Evolutionary conservation across 2,113 vertebrate genomes (phyloP).

Genomic region (Mormoops blainvillei): DNA sequence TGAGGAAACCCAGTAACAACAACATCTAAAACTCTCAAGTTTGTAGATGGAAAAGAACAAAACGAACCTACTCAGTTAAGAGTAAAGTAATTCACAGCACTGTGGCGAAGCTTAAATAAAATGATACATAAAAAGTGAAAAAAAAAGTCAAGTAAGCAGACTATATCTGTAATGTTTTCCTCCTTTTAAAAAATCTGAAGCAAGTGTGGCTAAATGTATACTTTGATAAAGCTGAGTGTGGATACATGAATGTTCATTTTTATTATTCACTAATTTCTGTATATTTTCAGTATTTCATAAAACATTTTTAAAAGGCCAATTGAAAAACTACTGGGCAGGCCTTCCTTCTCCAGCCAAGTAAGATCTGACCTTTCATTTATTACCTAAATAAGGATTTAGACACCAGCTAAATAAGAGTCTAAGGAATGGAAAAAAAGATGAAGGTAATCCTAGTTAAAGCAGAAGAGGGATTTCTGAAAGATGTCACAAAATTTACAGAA

Average conservation of each 20-base stretch:
- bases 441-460: background rate
- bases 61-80: background rate
- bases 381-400: background rate
- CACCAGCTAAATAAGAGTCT: background rate
- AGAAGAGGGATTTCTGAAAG: background rate
- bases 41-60: background rate
- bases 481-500: background rate
- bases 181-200: background rate
- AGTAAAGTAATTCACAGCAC: background rate
- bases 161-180: background rate
- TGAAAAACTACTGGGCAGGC: background rate
- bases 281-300: background rate
- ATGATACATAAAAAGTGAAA: too few relatives aligned
- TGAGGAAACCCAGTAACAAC: background rate
- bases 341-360: background rate
- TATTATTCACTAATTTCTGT: background rate
- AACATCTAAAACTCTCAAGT: background rate
- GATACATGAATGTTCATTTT: background rate
- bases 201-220: background rate
- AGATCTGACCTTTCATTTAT: background rate
- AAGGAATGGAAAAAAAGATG: background rate
- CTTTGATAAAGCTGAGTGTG: background rate
- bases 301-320: background rate
- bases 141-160: background rate
- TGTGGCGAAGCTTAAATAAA: too few relatives aligned